These are phyloP conservation scores for Anguilla marmorata DNA, from an alignment of 2,797 vertebrate species.

Conservation along the genomic window DNA sequence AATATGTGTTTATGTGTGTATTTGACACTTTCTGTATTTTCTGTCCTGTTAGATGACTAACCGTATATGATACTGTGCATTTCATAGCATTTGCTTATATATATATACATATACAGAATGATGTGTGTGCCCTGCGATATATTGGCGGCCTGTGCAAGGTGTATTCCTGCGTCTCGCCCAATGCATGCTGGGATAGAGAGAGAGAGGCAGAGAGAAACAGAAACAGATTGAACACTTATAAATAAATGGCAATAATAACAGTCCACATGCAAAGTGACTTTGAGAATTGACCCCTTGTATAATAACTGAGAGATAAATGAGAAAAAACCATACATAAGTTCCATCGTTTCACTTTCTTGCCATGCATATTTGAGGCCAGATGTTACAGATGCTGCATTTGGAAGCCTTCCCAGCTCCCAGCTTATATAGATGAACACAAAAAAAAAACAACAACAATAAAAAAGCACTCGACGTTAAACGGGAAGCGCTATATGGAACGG, in stretches of 20 bases:
- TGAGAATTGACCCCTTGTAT: neutral
- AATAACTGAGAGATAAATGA: neutral
- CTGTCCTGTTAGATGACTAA: neutral
- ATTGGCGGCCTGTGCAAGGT: neutral
- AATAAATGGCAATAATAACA: neutral
- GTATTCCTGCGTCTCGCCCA: too few relatives aligned
- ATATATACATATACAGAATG: too few relatives aligned
- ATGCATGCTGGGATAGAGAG: neutral
- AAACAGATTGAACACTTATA: neutral
- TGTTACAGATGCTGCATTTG: slow-evolving; percentile 13
- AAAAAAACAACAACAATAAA: neutral
- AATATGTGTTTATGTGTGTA: slow-evolving; percentile 9
- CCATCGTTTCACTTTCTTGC: neutral
- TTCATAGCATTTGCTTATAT: neutral
- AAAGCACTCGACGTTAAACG: slow-evolving; percentile 12
- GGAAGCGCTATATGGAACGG: slow-evolving; percentile 6
- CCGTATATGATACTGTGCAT: neutral
- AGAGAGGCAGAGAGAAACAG: too few relatives aligned
- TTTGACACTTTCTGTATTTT: neutral
- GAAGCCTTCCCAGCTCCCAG: slow-evolving; percentile 25
- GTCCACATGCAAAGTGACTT: neutral
- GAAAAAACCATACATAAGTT: neutral
- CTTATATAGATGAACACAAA: neutral
- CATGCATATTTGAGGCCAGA: slow-evolving; percentile 22
- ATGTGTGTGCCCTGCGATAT: neutral